A percentile compares a stretch with the other conserved stretches of the same genome.
Evolutionary conservation across 2,113 vertebrate genomes (phyloP).

Genomic region (Lycaon pictus): DNA sequence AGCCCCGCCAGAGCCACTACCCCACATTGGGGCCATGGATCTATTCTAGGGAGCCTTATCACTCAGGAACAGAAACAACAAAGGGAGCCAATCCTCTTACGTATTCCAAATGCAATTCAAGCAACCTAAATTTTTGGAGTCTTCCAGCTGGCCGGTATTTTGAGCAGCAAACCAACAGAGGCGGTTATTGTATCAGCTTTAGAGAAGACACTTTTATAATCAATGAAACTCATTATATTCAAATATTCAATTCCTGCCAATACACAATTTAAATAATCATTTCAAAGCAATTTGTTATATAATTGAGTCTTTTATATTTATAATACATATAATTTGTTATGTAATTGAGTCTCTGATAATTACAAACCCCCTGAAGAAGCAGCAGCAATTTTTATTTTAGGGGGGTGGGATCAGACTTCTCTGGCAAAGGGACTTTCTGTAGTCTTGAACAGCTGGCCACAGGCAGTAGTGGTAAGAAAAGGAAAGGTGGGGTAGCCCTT

Average conservation of each 20-base stretch:
- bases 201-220: constrained; percentile 64
- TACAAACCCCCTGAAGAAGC: constrained; percentile 10
- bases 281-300: constrained; percentile 75
- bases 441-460: not conserved
- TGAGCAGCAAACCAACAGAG: constrained; percentile 52
- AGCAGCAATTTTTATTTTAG: not conserved
- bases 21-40: not conserved
- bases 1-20: not conserved
- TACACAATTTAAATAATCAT: constrained; percentile 72
- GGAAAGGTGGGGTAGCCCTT: not conserved
- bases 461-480: not conserved
- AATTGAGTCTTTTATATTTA: constrained; percentile 62
- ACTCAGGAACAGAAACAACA: constrained; percentile 39
- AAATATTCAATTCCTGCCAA: constrained; percentile 65
- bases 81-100: constrained; percentile 27
- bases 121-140: constrained; percentile 54
- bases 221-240: constrained; percentile 69
- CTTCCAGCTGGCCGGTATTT: constrained; percentile 73
- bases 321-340: constrained; percentile 37
- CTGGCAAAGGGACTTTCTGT: not conserved
- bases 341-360: constrained; percentile 64
- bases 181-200: constrained; percentile 58
- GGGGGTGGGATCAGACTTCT: not conserved
- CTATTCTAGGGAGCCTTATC: constrained; percentile 60
- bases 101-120: constrained; percentile 50